phyloP scores from a whole-genome alignment of 2,888 invertebrate genomes.

The Tortrix viridana region DNA sequence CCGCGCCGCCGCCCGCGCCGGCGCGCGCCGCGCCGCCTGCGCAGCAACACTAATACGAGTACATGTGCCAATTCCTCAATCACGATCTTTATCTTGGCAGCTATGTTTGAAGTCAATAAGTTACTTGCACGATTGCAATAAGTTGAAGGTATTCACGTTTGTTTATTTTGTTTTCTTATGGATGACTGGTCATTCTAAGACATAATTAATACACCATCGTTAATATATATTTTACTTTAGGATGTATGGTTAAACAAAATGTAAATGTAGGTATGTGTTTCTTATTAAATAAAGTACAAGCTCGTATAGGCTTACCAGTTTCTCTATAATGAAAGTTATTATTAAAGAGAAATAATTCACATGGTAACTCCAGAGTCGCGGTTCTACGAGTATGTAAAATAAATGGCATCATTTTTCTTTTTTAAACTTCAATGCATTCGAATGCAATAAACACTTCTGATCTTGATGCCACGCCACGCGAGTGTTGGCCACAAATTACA shows the following conservation, averaged over 20 bases:
- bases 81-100: constrained; percentile 61
- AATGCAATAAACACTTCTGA: constrained; percentile 28
- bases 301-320: too few relatives aligned
- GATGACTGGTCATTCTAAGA: constrained; percentile 11
- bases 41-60: constrained; percentile 47
- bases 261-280: too few relatives aligned
- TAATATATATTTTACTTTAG: not conserved
- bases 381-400: constrained; percentile 23
- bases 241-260: too few relatives aligned
- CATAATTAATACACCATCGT: not conserved
- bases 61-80: constrained; percentile 53
- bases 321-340: constrained; percentile 6
- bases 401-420: constrained; percentile 32
- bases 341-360: constrained; percentile 17
- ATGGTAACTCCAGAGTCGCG: constrained; percentile 5
- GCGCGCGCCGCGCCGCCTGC: constrained; percentile 29
- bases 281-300: not conserved
- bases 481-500: constrained; percentile 40
- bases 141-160: constrained; percentile 20
- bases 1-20: too few relatives aligned
- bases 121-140: constrained; percentile 55
- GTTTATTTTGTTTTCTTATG: constrained; percentile 23
- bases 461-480: constrained; percentile 28
- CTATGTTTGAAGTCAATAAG: constrained; percentile 68
- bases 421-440: constrained; percentile 28